Base-by-base conservation (phyloP, 2,888 invertebrate genomes). In the Creontiades dilutus region DNA sequence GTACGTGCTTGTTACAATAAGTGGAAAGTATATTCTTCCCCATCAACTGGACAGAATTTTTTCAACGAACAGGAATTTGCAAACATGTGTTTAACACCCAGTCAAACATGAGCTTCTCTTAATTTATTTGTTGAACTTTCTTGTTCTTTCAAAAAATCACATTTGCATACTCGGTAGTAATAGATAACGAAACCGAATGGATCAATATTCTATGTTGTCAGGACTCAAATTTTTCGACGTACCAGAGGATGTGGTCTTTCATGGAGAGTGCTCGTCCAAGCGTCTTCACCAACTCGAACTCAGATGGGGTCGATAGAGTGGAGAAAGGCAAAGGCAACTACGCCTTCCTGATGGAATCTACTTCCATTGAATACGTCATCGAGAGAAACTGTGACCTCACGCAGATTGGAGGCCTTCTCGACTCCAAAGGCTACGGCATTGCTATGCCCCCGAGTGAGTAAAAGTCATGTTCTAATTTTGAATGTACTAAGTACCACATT, bases 321-420 rank as follows among this genome's bases (percentile, higher is more conserved):
- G 95, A 96, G 90, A 96, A 97, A 93, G 96, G 96, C 19, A 97
- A 97, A 93, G 96, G 97, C 76, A 95, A 96, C 82, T 99, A 99
- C 93, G 99, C 99, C 0, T 99, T 98, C 93, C 95, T 99, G 47
- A 99, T 99, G 98, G 99, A 99, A 94, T 99, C 98, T 0, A 98
- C 99, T 0, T 97, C 97, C 37, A 98, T 99, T 91, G 99, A 99
- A 93, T 99, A 99, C 93, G 96, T 96, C 61, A 96, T 97, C 84
- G 97, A 98, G 93, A 94, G 98, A 91, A 96, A 97, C 93, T 99
- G 99, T 93, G 97, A 98, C 91, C 95, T 98, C 91, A 97, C 97
- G 75, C 97, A 98, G 94, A 96, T 99, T 37, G 99, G 99, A 0
- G 97, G 97, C 0, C 96, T 98, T 94, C 94, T 99, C 82, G 98